Conservation (phyloP, 2,888 invertebrate species). For the Agrotis clavis region DNA sequence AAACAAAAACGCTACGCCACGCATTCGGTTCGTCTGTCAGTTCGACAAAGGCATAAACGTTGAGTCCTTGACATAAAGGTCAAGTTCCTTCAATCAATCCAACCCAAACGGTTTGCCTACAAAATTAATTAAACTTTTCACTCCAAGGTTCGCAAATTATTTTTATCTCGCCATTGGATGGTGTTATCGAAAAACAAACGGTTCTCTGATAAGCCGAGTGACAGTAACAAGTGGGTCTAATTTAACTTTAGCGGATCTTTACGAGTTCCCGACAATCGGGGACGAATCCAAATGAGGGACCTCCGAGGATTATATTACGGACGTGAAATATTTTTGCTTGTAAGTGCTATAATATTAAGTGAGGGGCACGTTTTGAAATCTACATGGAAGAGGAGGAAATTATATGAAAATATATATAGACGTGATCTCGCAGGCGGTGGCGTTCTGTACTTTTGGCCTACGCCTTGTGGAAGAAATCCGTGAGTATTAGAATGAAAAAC, state of each 20-base stretch:
- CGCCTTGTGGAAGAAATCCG: no score
- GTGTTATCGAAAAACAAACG: constrained; percentile 78
- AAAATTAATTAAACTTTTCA: constrained; percentile 65
- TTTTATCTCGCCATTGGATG: constrained; percentile 70
- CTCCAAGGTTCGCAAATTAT: constrained; percentile 50
- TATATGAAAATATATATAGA: no score
- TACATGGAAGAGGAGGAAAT: no score
- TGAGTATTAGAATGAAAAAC: no score
- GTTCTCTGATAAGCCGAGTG: constrained; percentile 74
- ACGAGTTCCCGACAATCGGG: constrained; percentile 73
- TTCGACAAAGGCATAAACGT: no score
- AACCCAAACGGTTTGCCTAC: constrained; percentile 39
- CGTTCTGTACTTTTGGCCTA: no score
- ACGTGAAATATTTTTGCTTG: constrained; percentile 37
- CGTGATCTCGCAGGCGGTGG: no score
- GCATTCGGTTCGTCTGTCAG: no score
- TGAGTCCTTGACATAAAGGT: constrained; percentile 13
- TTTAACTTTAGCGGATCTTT: constrained; percentile 84
- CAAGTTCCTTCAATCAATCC: constrained; percentile 51
- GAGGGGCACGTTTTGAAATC: not conserved
- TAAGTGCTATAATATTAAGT: constrained; percentile 13
- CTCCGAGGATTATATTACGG: constrained; percentile 49
- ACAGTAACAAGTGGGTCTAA: constrained; percentile 82
- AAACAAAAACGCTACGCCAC: no score
- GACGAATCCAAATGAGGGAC: constrained; percentile 73